These are phyloP conservation scores for Lysandra bellargus DNA, from an alignment of 2,888 invertebrate genomes.

Conservation along the genomic window DNA sequence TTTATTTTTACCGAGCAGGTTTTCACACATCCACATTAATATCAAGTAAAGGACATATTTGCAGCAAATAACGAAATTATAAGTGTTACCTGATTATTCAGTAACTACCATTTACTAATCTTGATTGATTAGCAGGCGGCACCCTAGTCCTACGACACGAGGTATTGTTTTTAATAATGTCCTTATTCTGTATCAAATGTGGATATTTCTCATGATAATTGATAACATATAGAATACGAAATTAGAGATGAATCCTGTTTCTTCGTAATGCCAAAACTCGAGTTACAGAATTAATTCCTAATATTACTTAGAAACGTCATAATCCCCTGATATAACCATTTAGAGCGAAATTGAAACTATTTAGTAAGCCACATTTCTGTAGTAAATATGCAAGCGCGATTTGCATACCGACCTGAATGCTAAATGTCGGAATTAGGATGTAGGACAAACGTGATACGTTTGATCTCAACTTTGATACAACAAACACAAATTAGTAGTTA, in stretches of 20 bases:
- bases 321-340: background rate
- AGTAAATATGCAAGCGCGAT: background rate
- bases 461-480: conserved; percentile 1
- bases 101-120: too few species aligned
- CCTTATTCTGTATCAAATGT: too few species aligned
- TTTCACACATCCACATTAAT: too few species aligned
- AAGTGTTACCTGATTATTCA: too few species aligned
- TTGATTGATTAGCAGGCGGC: too few species aligned
- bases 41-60: too few species aligned
- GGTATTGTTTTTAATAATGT: too few species aligned
- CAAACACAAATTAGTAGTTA: background rate
- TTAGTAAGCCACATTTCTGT: background rate
- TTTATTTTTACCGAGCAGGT: too few species aligned
- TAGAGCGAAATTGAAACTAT: conserved; percentile 2
- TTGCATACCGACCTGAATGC: conserved; percentile 1
- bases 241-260: background rate
- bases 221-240: background rate
- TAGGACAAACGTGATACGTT: background rate
- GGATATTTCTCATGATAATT: too few species aligned
- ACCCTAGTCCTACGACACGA: too few species aligned
- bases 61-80: too few species aligned
- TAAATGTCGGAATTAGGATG: background rate
- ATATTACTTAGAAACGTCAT: background rate
- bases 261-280: background rate
- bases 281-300: background rate